These are phyloP conservation scores for Acleris literana DNA, from an alignment of 2,888 invertebrate genomes.

Conservation along the genomic window DNA sequence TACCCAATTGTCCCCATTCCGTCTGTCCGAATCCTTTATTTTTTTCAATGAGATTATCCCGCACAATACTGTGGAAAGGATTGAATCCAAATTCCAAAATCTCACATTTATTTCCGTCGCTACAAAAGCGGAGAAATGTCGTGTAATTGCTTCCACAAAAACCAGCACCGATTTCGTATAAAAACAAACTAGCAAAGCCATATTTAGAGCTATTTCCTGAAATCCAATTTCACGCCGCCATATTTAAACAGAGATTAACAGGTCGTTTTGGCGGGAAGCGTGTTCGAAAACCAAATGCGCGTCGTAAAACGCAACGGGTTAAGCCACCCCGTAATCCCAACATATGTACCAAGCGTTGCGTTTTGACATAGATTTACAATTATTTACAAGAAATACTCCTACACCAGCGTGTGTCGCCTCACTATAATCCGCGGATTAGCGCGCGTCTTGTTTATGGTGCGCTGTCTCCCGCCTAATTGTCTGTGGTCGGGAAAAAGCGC, in stretches of 20 bases:
- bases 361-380: slow-evolving; percentile 84
- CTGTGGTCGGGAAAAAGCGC: slow-evolving; percentile 71
- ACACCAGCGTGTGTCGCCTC: slow-evolving; percentile 72
- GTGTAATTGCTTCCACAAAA: slow-evolving; percentile 34
- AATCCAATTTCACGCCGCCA: slow-evolving; percentile 57
- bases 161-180: slow-evolving; percentile 34
- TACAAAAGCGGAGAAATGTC: slow-evolving; percentile 35
- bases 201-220: slow-evolving; percentile 67
- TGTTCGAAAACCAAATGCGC: slow-evolving; percentile 62
- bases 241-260: slow-evolving; percentile 74
- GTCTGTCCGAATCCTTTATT: slow-evolving; percentile 54
- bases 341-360: slow-evolving; percentile 80
- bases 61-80: slow-evolving; percentile 50
- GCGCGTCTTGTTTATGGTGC: slow-evolving; percentile 72
- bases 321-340: slow-evolving; percentile 75
- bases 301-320: slow-evolving; percentile 80
- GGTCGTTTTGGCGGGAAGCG: slow-evolving; percentile 71
- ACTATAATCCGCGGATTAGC: slow-evolving; percentile 75
- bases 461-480: slow-evolving; percentile 71
- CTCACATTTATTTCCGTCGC: slow-evolving; percentile 44
- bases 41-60: slow-evolving; percentile 49
- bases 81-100: slow-evolving; percentile 50
- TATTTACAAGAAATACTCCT: slow-evolving; percentile 74
- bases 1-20: slow-evolving; percentile 59
- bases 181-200: slow-evolving; percentile 61